Percentiles rank a stretch among this genome's conserved stretches.
Evolutionary conservation across 2,797 vertebrate species (phyloP).

Genomic region (Iguana delicatissima): DNA sequence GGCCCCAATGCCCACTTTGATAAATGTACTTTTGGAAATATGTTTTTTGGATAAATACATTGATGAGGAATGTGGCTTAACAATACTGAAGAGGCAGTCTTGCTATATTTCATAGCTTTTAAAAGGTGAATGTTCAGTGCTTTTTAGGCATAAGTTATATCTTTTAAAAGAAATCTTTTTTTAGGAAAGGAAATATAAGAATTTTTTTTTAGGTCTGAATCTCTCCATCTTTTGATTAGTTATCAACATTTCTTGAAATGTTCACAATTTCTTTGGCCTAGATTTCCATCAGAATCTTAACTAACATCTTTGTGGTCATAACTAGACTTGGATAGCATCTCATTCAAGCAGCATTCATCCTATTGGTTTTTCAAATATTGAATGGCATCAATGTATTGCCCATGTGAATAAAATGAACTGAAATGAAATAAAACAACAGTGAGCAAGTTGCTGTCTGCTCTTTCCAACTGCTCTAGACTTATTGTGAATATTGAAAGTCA

Average conservation of each 20-base stretch:
- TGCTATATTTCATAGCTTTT: too few species aligned
- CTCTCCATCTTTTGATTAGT: neutral
- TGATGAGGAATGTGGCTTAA: neutral
- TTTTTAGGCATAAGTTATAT: conserved; percentile 45
- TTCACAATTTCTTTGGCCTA: neutral
- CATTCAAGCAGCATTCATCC: neutral
- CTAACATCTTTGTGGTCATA: neutral
- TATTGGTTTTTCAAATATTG: conserved; percentile 37
- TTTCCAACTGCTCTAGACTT: neutral
- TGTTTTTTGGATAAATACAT: neutral
- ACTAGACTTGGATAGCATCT: neutral
- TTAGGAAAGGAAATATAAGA: conserved; percentile 4
- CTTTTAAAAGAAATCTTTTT: neutral
- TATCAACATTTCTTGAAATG: conserved; percentile 8
- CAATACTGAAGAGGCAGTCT: fast-evolving
- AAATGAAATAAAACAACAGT: neutral
- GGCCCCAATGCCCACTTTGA: neutral
- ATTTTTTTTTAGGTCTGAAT: neutral
- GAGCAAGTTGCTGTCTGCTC: neutral
- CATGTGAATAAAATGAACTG: conserved; percentile 34
- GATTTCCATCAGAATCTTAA: conserved; percentile 30
- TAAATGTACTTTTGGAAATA: neutral
- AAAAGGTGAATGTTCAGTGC: neutral
- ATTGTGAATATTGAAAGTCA: conserved; percentile 33
- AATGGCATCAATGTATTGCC: neutral